Evolutionary conservation across 2,113 vertebrate genomes (phyloP), one percentile per base, ranked within the genome.

Genomic region (Rhipidura dahli): DNA sequence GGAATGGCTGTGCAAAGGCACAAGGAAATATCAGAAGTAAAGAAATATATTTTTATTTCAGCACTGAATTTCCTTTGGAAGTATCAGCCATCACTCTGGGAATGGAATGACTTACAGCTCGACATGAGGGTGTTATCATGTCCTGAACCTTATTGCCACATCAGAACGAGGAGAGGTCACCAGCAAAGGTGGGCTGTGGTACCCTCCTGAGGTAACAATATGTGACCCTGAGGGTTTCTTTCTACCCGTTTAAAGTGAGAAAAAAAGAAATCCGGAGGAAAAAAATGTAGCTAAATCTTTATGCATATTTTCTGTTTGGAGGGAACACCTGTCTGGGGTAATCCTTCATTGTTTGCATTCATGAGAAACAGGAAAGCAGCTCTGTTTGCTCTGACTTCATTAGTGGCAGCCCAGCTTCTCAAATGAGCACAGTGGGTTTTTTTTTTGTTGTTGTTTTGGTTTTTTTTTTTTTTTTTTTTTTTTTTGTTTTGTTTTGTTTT

Each of bases 351-450:
- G 63, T 89, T 37, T 61, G 28, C 65, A 33, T 83, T 90, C 80
- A 87, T 5, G 72, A 90, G 84, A 50, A 60, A 47, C 9, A 80
- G 87, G 66, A 92, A 85, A 84, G 76, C 83, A 69, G 26, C 81
- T 85, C 49, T 85, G 2, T 94, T 94, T 89, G 59, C 92, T 81
- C 87, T 3, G 1, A 27, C 89, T 96, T 95, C 91, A 83, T 96
- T 96, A 96, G 73, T 85, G 91, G 71, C 82, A 87, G 65, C 85
- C 63, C 78, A 83, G 0, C 72, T 79, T 83, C 89, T 94, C 77
- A 75, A 94, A 80, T 40, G 39, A 96, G 75, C 76, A 77, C 59
- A 27, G 59, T 66, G 76, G 89, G 91, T 79, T 22, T 27, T 56
- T 85, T 91, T 92, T 82, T 89, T 66, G n/a, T n/a, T n/a, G n/a